Evolutionary conservation across 2,888 invertebrate genomes (phyloP).

Genomic region (Melikaiella ostensackeni): DNA sequence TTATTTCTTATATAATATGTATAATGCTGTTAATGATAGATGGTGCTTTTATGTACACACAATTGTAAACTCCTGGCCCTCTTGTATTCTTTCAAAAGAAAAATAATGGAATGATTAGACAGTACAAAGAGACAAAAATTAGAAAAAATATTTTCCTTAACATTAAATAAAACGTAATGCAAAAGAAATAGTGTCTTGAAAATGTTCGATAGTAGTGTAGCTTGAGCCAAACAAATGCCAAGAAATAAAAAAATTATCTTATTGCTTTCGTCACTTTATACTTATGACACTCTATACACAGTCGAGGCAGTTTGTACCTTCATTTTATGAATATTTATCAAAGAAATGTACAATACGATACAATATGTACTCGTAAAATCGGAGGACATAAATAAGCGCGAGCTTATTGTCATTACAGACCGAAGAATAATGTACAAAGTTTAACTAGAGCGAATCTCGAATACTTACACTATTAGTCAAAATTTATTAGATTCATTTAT

Average conservation of each 20-base stretch:
- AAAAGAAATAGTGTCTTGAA: not conserved
- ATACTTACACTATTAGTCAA: slow-evolving; percentile 38
- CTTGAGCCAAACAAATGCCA: slow-evolving; percentile 55
- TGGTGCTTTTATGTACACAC: slow-evolving; percentile 75
- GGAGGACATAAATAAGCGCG: slow-evolving; percentile 60
- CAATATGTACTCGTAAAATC: slow-evolving; percentile 39
- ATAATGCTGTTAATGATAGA: slow-evolving; percentile 71
- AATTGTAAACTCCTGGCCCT: slow-evolving; percentile 71
- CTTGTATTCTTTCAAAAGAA: slow-evolving; percentile 48
- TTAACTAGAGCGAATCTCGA: slow-evolving; percentile 23
- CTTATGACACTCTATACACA: slow-evolving; percentile 38
- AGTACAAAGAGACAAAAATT: slow-evolving; percentile 1
- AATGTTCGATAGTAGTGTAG: not conserved
- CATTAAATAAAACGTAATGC: not conserved
- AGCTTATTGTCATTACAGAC: slow-evolving; percentile 68
- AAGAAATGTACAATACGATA: slow-evolving; percentile 39
- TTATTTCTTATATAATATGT: slow-evolving; percentile 57
- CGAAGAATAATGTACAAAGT: slow-evolving; percentile 40
- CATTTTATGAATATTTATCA: slow-evolving; percentile 38
- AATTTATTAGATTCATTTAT: slow-evolving; percentile 33
- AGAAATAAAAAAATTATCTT: slow-evolving; percentile 43
- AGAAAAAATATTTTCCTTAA: not conserved
- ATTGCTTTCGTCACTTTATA: slow-evolving; percentile 39
- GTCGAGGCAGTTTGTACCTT: slow-evolving; percentile 37
- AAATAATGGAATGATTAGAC: slow-evolving; percentile 34